Evolutionary conservation across 2,113 vertebrate genomes (phyloP), one percentile per base, ranked within the genome.

Genomic region (Campylorhamphus procurvoides): DNA sequence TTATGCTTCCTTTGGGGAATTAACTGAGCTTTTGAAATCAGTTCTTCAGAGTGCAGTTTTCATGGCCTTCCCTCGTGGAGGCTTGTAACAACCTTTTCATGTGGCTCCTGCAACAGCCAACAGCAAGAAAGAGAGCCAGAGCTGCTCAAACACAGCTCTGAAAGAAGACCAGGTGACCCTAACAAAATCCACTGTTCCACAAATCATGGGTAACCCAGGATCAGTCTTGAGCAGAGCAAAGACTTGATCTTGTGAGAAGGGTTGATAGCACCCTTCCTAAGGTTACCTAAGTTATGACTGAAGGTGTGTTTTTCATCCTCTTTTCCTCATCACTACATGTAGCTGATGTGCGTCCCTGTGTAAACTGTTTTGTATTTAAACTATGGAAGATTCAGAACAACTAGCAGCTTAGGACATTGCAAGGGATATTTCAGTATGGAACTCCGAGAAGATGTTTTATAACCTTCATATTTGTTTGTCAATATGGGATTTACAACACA

Each of bases 21-120:
- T 95, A 96, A 81, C 11, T 8, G 58, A 87, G 58, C 78, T 95
- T 83, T 81, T 81, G 87, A 88, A 93, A 92, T 75, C 89, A 42
- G 18, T 46, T 88, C 55, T 90, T 60, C 24, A 18, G 50, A 40
- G 42, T 3, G 10, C 13, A 66, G 67, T 33, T 87, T 85, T 80
- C 75, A 22, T 2, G 2, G 18, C 28, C 15, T 90, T 91, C 13
- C 49, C 46, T 75, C 68, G 39, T 55, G 62, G 81, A 69, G 62
- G 22, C 22, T 60, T 14, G 1, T 46, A 66, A 58, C 3, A 92
- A 19, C 28, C 12, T 86, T 92, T 77, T n/a, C 6, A 15, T 33
- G 25, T 2, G 4, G 44, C 12, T 77, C 18, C 37, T 84, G 55
- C 31, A 53, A 56, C 29, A 25, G 28, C 74, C 5, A 19, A 44